Percentiles rank a stretch among this genome's conserved stretches.
Conservation (phyloP, 2,888 invertebrate species). For the Pantelozetes paolii region DNA sequence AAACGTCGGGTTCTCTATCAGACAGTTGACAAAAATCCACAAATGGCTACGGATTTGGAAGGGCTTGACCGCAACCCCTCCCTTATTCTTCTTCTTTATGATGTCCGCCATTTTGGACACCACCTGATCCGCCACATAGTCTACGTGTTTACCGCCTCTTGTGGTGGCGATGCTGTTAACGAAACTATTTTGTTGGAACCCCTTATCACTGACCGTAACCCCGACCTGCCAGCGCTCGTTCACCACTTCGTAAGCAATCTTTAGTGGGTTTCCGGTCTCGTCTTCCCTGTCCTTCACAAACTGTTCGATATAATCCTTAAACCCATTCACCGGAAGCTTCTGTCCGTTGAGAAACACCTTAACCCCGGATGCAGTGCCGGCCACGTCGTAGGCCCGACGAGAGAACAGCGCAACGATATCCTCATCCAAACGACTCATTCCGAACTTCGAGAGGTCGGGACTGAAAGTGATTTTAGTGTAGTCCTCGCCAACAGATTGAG, state of each 20-base stretch:
- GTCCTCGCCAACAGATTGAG: no score
- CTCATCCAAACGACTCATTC: conserved; percentile 85
- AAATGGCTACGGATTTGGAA: conserved; percentile 92
- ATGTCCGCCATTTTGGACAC: conserved; percentile 82
- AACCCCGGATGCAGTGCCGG: conserved; percentile 82
- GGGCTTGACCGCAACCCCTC: conserved; percentile 81
- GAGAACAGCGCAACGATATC: conserved; percentile 90
- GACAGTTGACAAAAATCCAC: conserved; percentile 95
- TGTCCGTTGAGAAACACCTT: conserved; percentile 87
- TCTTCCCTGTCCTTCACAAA: conserved; percentile 77
- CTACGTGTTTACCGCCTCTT: conserved; percentile 89
- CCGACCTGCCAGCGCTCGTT: conserved; percentile 95
- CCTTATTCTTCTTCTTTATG: conserved; percentile 80
- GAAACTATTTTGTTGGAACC: conserved; percentile 95
- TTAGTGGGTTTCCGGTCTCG: conserved; percentile 74
- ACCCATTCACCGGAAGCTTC: conserved; percentile 63
- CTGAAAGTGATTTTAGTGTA: conserved; percentile 89
- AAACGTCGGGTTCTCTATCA: conserved; percentile 98
- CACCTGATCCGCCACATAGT: conserved; percentile 84
- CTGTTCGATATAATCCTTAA: conserved; percentile 92
- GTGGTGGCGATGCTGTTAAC: conserved; percentile 65
- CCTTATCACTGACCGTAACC: conserved; percentile 72
- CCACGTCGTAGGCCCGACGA: conserved; percentile 90
- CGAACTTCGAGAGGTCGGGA: conserved; percentile 90
- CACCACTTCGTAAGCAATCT: conserved; percentile 76